Conservation (phyloP, 2,797 vertebrate genomes). For the Oreortyx pictus region DNA sequence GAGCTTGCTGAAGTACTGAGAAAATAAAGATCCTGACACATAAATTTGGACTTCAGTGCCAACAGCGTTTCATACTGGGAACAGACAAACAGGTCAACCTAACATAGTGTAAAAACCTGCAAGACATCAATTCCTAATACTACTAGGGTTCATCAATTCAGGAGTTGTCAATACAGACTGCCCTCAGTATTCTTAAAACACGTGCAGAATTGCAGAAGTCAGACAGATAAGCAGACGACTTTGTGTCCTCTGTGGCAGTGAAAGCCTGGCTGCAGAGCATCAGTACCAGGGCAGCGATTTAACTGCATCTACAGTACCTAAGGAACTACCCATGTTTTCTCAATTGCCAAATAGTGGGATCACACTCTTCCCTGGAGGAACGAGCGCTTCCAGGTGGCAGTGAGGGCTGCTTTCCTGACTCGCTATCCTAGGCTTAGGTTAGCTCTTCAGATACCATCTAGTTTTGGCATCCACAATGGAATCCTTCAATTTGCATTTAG, state of each 20-base stretch:
- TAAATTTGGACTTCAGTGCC: not conserved
- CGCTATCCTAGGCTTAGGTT: not conserved
- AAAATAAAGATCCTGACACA: not conserved
- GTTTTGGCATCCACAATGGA: not conserved
- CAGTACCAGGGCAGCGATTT: no score
- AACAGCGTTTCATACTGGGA: not conserved
- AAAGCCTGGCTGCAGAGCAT: not conserved
- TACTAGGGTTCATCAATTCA: not conserved
- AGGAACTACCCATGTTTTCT: not conserved
- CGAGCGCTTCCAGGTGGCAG: no score
- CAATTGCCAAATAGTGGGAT: not conserved
- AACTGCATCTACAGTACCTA: not conserved
- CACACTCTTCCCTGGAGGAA: fast-evolving
- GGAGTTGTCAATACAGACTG: not conserved
- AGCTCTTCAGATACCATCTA: not conserved
- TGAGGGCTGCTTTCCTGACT: not conserved
- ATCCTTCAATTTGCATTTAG: not conserved
- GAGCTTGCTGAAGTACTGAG: not conserved
- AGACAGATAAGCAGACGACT: not conserved
- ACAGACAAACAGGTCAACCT: not conserved
- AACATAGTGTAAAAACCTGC: not conserved
- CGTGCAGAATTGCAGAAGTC: not conserved
- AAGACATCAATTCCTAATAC: not conserved
- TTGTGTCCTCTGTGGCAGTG: fast-evolving
- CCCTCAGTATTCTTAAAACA: not conserved